Evolutionary conservation across 2,797 vertebrate species (phyloP).

Genomic region (Pogoniulus pusillus): DNA sequence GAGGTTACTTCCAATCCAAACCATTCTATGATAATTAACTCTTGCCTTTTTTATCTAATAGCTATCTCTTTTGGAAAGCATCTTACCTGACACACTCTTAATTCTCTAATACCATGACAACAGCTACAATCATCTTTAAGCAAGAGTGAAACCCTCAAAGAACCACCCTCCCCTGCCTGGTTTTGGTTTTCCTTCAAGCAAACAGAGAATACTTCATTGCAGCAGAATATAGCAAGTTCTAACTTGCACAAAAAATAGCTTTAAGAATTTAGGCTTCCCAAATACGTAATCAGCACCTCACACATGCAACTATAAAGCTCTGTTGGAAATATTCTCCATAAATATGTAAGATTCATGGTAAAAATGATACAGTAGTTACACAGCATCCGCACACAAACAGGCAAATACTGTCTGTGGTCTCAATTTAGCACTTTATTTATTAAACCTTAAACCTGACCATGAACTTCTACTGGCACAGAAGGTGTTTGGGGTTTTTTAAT

Average conservation of each 20-base stretch:
- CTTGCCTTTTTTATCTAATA: background rate
- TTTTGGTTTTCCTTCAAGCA: background rate
- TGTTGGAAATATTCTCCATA: background rate
- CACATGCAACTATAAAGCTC: background rate
- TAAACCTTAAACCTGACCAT: background rate
- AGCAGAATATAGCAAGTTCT: background rate
- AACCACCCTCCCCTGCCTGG: background rate
- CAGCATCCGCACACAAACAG: background rate
- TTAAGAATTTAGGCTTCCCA: background rate
- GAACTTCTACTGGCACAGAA: background rate
- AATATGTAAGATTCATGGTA: background rate
- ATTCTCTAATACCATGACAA: background rate
- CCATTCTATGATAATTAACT: background rate
- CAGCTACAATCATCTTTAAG: background rate
- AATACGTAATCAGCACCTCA: background rate
- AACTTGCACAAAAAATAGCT: background rate
- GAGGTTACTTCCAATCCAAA: no score
- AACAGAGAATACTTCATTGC: background rate
- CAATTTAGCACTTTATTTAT: background rate
- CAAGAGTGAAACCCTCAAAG: background rate
- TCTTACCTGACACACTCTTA: background rate
- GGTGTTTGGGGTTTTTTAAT: background rate
- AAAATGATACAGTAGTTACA: conserved; percentile 5
- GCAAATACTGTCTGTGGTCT: background rate
- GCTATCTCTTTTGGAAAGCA: background rate